Percentiles rank a stretch among this genome's conserved stretches.
Conservation (phyloP, 2,888 invertebrate species). For the Norana najaformis region DNA sequence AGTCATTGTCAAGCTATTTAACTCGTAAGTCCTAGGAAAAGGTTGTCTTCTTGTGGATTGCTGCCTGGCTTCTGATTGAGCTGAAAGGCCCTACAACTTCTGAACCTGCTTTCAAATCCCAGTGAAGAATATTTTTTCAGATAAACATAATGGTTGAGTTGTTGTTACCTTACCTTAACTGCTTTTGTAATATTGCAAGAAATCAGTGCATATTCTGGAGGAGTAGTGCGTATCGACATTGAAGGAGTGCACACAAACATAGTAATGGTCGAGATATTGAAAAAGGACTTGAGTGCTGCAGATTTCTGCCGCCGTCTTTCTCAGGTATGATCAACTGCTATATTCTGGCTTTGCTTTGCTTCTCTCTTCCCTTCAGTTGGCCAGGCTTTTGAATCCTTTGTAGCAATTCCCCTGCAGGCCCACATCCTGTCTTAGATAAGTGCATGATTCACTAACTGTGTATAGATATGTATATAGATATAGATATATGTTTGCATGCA, state of each 20-base stretch:
- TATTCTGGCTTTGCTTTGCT: not conserved
- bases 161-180: not conserved
- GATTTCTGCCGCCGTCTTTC: conserved; percentile 38
- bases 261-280: conserved; percentile 38
- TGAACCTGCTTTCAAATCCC: not conserved
- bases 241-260: conserved; percentile 43
- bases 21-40: too few species aligned
- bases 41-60: too few species aligned
- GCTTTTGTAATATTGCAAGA: conserved; percentile 9
- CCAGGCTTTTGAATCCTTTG: not conserved
- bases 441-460: too few species aligned
- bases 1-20: too few species aligned
- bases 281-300: conserved; percentile 35
- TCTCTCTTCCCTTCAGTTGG: not conserved
- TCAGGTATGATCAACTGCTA: conserved; percentile 33
- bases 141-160: not conserved
- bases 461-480: too few species aligned
- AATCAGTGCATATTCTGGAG: conserved; percentile 31
- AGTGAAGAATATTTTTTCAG: not conserved
- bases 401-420: too few species aligned
- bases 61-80: too few species aligned
- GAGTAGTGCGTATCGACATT: conserved; percentile 37
- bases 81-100: too few species aligned
- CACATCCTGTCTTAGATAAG: too few species aligned
- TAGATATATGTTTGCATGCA: too few species aligned